A percentile compares a stretch with the other conserved stretches of the same genome.
phyloP scores from a whole-genome alignment of 2,113 vertebrate genomes.

The Megaceryle maxima region DNA sequence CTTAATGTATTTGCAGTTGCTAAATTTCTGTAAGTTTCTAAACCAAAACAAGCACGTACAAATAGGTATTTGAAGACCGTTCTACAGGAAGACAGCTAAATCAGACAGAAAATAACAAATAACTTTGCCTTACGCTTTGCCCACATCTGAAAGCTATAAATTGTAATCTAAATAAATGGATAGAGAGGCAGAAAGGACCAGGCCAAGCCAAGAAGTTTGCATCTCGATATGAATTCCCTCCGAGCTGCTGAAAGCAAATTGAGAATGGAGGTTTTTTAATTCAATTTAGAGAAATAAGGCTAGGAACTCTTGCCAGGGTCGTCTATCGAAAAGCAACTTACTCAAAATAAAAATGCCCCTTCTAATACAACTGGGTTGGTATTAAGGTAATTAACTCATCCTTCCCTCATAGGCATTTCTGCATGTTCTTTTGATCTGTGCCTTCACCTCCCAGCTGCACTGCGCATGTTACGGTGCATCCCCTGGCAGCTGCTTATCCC shows the following conservation, averaged over 20 bases:
- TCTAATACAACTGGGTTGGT: neutral
- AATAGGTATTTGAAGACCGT: neutral
- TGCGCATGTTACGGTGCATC: neutral
- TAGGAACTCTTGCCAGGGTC: neutral
- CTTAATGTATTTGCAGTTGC: neutral
- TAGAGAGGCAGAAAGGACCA: neutral
- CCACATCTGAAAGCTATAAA: slow-evolving; percentile 17
- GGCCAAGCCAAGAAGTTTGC: slow-evolving; percentile 16
- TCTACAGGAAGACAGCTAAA: neutral
- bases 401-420: neutral
- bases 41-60: neutral
- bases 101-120: neutral
- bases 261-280: neutral
- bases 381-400: neutral
- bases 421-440: neutral
- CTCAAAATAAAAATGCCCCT: neutral
- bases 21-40: neutral
- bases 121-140: neutral
- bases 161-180: neutral
- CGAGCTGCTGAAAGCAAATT: neutral
- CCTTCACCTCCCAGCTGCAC: neutral
- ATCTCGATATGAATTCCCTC: slow-evolving; percentile 15
- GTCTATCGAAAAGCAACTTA: neutral
- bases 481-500: neutral
- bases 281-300: neutral